Evolutionary conservation across 2,888 invertebrate genomes (phyloP), one percentile per base, ranked within the genome.

Genomic region (Formica aserva): DNA sequence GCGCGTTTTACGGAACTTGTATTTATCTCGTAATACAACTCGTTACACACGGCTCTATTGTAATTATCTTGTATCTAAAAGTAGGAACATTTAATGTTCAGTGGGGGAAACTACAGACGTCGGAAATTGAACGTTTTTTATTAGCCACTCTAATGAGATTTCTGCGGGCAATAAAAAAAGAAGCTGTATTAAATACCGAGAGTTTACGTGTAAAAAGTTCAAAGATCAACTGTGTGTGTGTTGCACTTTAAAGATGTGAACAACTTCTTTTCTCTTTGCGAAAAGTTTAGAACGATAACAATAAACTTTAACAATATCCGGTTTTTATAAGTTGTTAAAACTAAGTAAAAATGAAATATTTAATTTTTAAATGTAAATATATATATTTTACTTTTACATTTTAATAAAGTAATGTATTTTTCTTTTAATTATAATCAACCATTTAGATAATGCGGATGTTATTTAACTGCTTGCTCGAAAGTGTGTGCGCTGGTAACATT

Each of bases 1-100:
- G 32, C 9, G 38, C 41, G 8, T 52, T 32, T 32, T 63, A 66
- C 9, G 22, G 32, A 22, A 57, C 11, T 72, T 55, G 60, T 57
- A 55, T 74, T 60, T 74, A 72, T 45, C 78, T 45, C 45, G 35
- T 80, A 74, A 80, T 72, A 60, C 74, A 41, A 78, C 72, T 78
- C 41, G 78, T 71, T 71, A 62, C 45, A 60, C 45, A 72, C n/a
- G 48, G 48, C 45, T 71, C 72, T 29, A 72, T 80, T 62, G 74
- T 72, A 72, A 80, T 80, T 74, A 62, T 72, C 45, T 74, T 80
- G 35, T 74, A 71, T 72, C 72, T 60, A 32, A 45, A 60, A 60
- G 74, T 60, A 78, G 74, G 18, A 72, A 60, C 57, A 80, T 32
- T 78, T 72, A 71, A 67, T 67, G 11, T 32, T 29, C 32, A 32